A percentile compares a stretch with the other conserved stretches of the same genome.
Evolutionary conservation across 2,888 invertebrate species (phyloP).

Genomic region (Protophormia terraenovae): DNA sequence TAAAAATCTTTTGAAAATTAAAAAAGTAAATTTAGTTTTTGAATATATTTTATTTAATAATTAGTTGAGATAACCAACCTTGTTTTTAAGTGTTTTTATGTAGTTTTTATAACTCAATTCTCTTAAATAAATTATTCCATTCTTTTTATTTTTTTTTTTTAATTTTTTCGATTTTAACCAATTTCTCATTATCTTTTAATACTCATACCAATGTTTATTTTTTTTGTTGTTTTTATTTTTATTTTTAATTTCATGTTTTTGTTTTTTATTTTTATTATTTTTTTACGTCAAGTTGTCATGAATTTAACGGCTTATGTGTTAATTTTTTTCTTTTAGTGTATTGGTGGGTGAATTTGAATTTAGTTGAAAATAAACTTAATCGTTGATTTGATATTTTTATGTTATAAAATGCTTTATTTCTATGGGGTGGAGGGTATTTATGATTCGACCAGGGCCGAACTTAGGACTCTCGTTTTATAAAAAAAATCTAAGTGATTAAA

Average conservation of each 20-base stretch:
- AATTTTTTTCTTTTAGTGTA: background rate
- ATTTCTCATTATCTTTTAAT: slow-evolving; percentile 30
- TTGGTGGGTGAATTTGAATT: slow-evolving; percentile 4
- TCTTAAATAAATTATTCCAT: background rate
- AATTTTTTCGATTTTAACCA: slow-evolving; percentile 11
- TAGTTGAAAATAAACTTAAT: background rate
- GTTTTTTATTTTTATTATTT: background rate
- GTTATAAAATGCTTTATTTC: background rate
- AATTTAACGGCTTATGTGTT: background rate
- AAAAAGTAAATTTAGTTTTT: no score
- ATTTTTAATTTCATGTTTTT: background rate
- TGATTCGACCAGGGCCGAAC: slow-evolving; percentile 48
- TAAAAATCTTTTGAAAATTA: no score
- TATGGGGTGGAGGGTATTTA: slow-evolving; percentile 50
- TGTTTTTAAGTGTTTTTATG: background rate
- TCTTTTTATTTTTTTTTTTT: background rate
- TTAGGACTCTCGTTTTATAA: slow-evolving; percentile 4
- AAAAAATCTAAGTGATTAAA: slow-evolving; percentile 42
- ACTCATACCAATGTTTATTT: slow-evolving; percentile 46
- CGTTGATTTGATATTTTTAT: background rate
- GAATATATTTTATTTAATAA: no score
- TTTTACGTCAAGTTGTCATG: slow-evolving; percentile 21
- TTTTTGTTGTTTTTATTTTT: background rate
- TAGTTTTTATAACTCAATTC: background rate
- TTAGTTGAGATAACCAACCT: no score